phyloP scores from a whole-genome alignment of 2,113 vertebrate genomes.

The Ciconia maguari region DNA sequence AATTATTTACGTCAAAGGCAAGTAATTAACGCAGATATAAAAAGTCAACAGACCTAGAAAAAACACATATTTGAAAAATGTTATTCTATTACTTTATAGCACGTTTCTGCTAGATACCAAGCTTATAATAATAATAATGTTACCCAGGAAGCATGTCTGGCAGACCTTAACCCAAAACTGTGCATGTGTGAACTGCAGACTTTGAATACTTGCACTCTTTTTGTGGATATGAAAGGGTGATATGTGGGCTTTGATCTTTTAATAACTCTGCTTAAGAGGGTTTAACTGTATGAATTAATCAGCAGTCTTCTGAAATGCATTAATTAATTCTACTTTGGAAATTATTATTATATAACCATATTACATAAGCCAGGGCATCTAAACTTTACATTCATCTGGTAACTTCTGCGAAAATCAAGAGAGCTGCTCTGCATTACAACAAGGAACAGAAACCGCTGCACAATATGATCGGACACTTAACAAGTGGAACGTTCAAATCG shows the following conservation, averaged over 20 bases:
- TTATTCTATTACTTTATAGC: not conserved
- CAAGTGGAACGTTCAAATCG: not conserved
- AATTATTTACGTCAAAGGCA: not conserved
- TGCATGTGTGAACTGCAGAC: not conserved
- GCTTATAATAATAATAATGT: not conserved
- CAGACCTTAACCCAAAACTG: not conserved
- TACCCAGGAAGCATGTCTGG: not conserved
- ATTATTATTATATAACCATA: not conserved
- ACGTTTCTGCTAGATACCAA: not conserved
- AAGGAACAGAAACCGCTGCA: not conserved
- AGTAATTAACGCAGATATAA: not conserved
- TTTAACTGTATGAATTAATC: slow-evolving; percentile 23
- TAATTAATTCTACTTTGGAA: slow-evolving; percentile 25
- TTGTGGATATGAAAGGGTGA: not conserved
- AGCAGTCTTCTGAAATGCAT: not conserved
- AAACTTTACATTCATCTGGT: not conserved
- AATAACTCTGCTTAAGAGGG: slow-evolving; percentile 26
- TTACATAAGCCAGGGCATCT: not conserved
- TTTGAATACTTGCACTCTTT: not conserved
- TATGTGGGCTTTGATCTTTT: slow-evolving; percentile 47
- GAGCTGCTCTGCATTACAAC: not conserved
- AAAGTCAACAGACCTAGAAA: not conserved
- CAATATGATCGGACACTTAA: not conserved
- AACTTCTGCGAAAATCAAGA: not conserved
- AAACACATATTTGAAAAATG: not conserved